Conservation (phyloP, 1,140 invertebrate species). For the Ostrea edulis region DNA sequence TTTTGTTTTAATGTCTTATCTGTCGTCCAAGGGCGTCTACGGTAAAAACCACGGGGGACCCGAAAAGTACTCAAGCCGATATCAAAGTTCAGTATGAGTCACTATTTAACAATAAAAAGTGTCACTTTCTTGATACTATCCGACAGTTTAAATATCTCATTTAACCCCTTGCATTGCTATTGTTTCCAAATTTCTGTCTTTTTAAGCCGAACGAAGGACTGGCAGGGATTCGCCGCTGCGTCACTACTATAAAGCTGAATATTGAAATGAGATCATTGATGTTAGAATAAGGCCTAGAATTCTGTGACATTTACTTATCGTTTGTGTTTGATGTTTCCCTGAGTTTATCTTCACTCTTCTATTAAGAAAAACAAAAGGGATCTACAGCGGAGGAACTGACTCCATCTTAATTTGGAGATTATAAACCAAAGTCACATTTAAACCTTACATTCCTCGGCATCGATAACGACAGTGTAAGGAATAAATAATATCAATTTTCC, state of each 20-base stretch:
- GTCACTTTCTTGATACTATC: conserved; percentile 25
- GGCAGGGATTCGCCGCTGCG: background rate
- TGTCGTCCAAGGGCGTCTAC: conserved; percentile 10
- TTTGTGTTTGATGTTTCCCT: background rate
- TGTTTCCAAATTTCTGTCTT: conserved; percentile 3
- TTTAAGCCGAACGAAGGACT: background rate
- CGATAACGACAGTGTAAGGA: too few species aligned
- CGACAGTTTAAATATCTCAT: conserved; percentile 21
- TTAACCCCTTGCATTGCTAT: conserved; percentile 38
- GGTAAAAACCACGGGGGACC: background rate
- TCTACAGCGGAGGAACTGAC: background rate
- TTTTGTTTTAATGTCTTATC: conserved; percentile 20
- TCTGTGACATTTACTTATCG: background rate
- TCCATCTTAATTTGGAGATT: too few species aligned
- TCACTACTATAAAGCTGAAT: background rate
- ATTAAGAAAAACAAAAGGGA: background rate
- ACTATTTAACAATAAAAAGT: background rate
- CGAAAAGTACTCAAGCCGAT: background rate
- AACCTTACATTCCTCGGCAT: too few species aligned
- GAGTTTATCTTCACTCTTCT: background rate
- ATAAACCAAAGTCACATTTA: too few species aligned
- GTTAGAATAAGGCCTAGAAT: background rate
- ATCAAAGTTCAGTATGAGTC: conserved; percentile 1
- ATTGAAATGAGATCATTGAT: conserved; percentile 1
- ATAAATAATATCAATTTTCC: too few species aligned